These are phyloP conservation scores for Andrena chrysosceles DNA, from an alignment of 2,888 invertebrate species.

Conservation along the genomic window DNA sequence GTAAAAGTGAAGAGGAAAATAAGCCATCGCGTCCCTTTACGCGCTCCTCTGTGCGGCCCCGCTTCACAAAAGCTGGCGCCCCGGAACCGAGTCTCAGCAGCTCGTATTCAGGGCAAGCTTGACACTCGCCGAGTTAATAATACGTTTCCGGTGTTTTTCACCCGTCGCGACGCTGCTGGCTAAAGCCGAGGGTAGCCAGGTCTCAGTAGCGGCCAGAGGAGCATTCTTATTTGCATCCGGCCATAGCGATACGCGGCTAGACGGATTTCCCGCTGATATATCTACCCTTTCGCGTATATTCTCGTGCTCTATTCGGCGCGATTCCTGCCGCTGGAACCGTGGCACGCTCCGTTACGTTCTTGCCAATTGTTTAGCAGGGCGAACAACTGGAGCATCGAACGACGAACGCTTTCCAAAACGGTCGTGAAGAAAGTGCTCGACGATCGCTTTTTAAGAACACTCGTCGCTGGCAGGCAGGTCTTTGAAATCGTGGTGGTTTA, in stretches of 20 bases:
- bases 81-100: slow-evolving; percentile 24
- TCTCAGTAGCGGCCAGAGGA: slow-evolving; percentile 1
- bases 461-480: no score
- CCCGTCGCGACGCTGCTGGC: slow-evolving; percentile 8
- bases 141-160: slow-evolving; percentile 55
- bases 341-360: not conserved
- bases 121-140: slow-evolving; percentile 55
- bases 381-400: no score
- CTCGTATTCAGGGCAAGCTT: slow-evolving; percentile 24
- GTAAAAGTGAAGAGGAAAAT: slow-evolving; percentile 30
- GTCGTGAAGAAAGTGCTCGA: no score
- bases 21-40: slow-evolving; percentile 46
- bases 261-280: slow-evolving; percentile 20
- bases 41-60: slow-evolving; percentile 13
- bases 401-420: no score
- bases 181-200: not conserved
- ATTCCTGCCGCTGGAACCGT: not conserved
- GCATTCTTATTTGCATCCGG: slow-evolving; percentile 7
- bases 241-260: slow-evolving; percentile 5
- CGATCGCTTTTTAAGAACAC: no score
- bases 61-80: slow-evolving; percentile 1
- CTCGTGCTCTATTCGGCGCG: not conserved
- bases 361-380: no score
- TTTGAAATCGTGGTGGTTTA: not conserved
- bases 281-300: not conserved